A percentile compares a stretch with the other conserved stretches of the same genome.
phyloP scores from a whole-genome alignment of 1,140 invertebrate species.

The Phymorhynchus buccinoides region DNA sequence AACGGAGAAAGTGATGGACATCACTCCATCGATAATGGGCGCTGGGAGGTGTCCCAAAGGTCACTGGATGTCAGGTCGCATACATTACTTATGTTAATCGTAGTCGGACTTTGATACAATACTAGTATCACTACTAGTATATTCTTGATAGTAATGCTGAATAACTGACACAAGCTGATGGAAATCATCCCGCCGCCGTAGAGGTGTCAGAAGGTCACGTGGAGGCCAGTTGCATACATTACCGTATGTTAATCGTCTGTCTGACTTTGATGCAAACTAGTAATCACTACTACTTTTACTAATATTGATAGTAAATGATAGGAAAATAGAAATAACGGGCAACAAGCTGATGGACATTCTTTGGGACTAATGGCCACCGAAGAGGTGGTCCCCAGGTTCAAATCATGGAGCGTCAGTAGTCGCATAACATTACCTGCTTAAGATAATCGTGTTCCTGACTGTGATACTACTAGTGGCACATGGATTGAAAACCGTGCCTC shows the following conservation, averaged over 20 bases:
- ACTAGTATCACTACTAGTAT: no score
- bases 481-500: no score
- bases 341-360: constrained; percentile 73
- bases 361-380: constrained; percentile 71
- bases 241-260: no score
- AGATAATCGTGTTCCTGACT: no score
- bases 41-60: constrained; percentile 69
- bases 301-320: no score
- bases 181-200: constrained; percentile 70
- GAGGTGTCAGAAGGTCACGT: constrained; percentile 69
- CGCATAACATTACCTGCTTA: background rate
- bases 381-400: constrained; percentile 70
- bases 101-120: no score
- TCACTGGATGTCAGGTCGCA: constrained; percentile 66
- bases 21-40: constrained; percentile 71
- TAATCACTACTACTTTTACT: no score
- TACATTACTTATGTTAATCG: background rate
- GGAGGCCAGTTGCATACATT: constrained; percentile 56
- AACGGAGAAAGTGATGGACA: constrained; percentile 72
- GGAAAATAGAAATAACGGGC: constrained; percentile 61
- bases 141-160: no score
- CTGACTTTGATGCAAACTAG: no score
- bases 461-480: no score
- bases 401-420: constrained; percentile 65
- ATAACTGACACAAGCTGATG: constrained; percentile 68